Percentiles rank a stretch among this genome's conserved stretches.
Evolutionary conservation across 2,888 invertebrate genomes (phyloP).

Genomic region (Coronaproctus castanopsis): DNA sequence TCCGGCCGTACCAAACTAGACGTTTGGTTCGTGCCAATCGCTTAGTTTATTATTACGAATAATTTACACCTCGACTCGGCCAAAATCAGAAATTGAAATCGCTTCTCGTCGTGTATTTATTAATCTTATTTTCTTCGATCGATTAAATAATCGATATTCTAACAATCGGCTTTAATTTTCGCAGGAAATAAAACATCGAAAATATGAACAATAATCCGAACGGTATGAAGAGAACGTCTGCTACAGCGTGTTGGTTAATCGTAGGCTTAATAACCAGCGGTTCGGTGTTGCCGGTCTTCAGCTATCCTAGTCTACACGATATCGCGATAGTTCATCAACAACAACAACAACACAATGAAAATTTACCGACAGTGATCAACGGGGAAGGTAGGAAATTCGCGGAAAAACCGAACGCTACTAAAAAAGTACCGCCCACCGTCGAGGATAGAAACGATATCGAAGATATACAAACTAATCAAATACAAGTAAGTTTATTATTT

Average conservation of each 20-base stretch:
- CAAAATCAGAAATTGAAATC: no score
- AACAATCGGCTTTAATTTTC: not conserved
- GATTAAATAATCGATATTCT: no score
- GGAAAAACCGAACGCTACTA: constrained; percentile 70
- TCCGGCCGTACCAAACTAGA: no score
- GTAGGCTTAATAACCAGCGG: constrained; percentile 9
- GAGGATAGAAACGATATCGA: constrained; percentile 42
- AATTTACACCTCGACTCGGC: no score
- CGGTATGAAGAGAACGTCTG: no score
- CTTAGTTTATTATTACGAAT: no score
- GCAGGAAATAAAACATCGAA: constrained; percentile 9
- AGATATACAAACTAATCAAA: constrained; percentile 59
- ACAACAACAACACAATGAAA: constrained; percentile 1
- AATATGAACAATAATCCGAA: no score
- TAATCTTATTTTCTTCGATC: no score
- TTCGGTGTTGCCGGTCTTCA: constrained; percentile 7
- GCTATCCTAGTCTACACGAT: constrained; percentile 11
- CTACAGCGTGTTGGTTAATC: not conserved
- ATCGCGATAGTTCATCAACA: not conserved
- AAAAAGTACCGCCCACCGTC: constrained; percentile 48
- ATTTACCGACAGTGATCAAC: no score
- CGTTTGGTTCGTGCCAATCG: no score
- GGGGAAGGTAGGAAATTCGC: constrained; percentile 64
- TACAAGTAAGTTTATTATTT: constrained; percentile 37
- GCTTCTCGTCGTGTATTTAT: no score